phyloP scores from a whole-genome alignment of 2,888 invertebrate genomes.

The Lypha dubia region DNA sequence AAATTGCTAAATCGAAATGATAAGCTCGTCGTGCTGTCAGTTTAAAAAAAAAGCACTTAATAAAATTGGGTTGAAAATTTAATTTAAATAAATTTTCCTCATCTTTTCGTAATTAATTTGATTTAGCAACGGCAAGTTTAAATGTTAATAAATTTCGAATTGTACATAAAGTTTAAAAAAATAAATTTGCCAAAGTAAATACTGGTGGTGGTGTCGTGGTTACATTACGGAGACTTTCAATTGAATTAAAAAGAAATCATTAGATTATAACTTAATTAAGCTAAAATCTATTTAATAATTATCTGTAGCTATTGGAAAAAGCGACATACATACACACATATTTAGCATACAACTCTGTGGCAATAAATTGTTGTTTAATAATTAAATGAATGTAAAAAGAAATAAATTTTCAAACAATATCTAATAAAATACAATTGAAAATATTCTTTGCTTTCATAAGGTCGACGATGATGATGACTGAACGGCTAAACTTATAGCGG shows the following conservation, averaged over 20 bases:
- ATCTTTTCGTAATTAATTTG: constrained; percentile 13
- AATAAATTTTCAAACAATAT: constrained; percentile 38
- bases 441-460: background rate
- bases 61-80: constrained; percentile 61
- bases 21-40: constrained; percentile 22
- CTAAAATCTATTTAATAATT: constrained; percentile 44
- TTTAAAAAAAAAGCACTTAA: constrained; percentile 43
- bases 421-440: constrained; percentile 10
- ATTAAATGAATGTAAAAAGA: constrained; percentile 7
- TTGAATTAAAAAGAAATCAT: constrained; percentile 10
- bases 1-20: constrained; percentile 34
- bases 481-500: background rate
- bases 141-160: constrained; percentile 29
- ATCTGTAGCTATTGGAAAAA: constrained; percentile 23
- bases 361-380: constrained; percentile 3
- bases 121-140: background rate
- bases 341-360: background rate
- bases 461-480: background rate
- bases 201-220: too few species aligned
- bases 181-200: background rate
- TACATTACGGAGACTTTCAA: background rate
- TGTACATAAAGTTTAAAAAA: background rate
- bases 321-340: too few species aligned
- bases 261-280: constrained; percentile 43
- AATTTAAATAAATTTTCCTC: constrained; percentile 44